Evolutionary conservation across 2,888 invertebrate species (phyloP), one percentile per base, ranked within the genome.

Genomic region (Platycheirus albimanus): DNA sequence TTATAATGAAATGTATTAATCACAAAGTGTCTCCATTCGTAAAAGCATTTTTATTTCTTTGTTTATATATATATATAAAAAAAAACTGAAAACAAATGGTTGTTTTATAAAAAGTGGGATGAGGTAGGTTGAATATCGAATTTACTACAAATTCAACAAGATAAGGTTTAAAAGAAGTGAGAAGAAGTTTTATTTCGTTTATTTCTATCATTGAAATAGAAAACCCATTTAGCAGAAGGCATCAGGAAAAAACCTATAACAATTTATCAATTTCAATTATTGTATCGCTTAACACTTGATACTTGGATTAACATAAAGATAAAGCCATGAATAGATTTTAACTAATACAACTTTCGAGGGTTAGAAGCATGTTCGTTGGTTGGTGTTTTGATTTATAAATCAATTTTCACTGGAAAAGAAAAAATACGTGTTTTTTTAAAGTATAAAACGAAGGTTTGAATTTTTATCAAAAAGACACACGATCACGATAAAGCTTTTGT

Each of bases 1-100:
- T 69, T 64, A 56, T 69, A 78, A 78, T 74, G 78, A 83, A 78
- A 69, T 83, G 83, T 74, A 74, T 83, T 83, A 78, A 83, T 83
- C 83, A 74, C 36, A 64, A 64, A 69, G 8, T 72, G 72, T 54
- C 63, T 72, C 67, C 41, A 47, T 69, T 72, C 72, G 33, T 78
- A 69, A 78, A 78, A 74, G 72, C 78, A 74, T 83, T 83, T 83
- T 78, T 78, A 72, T 78, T 71, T 43, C 52, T 47, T 67, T 51
- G 49, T 66, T 63, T 69, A 20, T 67, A 54, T 47, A 52, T 19
- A 33, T 13, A 63, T 36, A 54, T 61, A 36, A 69, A 74, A 49
- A 10, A 10, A n/a, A 47, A 24, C 15, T 17, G 5, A 43, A 58
- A 47, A 15, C 47, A 70, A 54, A 51, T 71, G 24, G 20, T 51